Evolutionary conservation across 2,797 vertebrate species (phyloP), one percentile per base, ranked within the genome.

Genomic region (Poecilia velifera): DNA sequence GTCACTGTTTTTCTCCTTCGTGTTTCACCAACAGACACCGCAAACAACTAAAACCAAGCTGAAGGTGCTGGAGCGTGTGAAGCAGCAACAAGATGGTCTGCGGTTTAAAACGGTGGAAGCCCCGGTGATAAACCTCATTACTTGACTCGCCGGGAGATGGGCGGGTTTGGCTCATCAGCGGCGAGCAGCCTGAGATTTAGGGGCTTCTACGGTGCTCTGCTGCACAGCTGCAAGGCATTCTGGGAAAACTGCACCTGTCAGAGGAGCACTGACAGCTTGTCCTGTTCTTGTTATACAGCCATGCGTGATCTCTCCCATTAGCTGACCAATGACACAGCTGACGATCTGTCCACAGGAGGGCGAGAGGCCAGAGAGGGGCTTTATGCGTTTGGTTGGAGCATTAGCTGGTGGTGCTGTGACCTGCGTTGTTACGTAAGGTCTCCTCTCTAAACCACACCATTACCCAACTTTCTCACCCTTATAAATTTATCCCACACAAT

Each of bases 181-280:
- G 59, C 72, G 85, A 83, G 82, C 86, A 86, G 91, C 76, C 73
- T 75, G 83, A 88, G 88, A 90, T 88, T 86, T 85, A 82, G 81
- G 74, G 88, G 91, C 74, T 77, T 86, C 47, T 43, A 62, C 70
- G 53, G 77, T 14, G 45, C 87, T 89, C 79, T 86, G 87, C 75
- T 47, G 89, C 84, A 77, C 45, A 46, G 82, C 88, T 78, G 88
- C 92, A 85, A 86, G 83, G 90, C 89, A 90, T 91, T 89, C 75
- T 92, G 91, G 91, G 89, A 91, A 87, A 77, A 79, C 86, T 82
- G 88, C 88, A 91, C 90, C 92, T 91, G 91, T 93, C 91, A 89
- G 80, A 90, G 76, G 86, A 82, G 76, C 84, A 3, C 85, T 87
- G 90, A 90, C 93, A 92, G 91, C 92, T 88, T 90, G 84, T 89